These are phyloP conservation scores for Pandemis heparana DNA, from an alignment of 2,888 invertebrate species.

Conservation along the genomic window DNA sequence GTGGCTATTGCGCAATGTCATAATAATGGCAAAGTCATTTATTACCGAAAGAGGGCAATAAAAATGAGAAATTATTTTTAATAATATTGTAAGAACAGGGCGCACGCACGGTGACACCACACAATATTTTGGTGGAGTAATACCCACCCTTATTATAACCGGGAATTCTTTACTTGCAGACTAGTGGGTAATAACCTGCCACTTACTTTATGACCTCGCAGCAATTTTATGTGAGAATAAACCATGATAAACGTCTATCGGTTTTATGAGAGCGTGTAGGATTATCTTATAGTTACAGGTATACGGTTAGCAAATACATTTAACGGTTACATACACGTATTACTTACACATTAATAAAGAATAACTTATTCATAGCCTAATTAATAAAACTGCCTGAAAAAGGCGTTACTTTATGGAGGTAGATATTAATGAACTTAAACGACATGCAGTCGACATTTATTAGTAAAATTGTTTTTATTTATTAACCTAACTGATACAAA, in stretches of 20 bases:
- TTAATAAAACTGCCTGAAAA: no score
- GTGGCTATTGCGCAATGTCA: conserved; percentile 35
- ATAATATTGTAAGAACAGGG: conserved; percentile 70
- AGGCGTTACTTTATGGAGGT: no score
- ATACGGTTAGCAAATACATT: background rate
- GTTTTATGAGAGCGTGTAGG: conserved; percentile 20
- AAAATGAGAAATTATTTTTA: conserved; percentile 86
- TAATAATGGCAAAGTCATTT: conserved; percentile 67
- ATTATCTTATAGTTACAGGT: background rate
- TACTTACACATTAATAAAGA: no score
- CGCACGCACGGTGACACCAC: conserved; percentile 63
- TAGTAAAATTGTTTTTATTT: no score
- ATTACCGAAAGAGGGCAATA: conserved; percentile 75
- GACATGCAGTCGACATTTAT: no score
- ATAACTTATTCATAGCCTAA: no score
- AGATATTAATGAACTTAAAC: no score
- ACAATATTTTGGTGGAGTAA: conserved; percentile 74
- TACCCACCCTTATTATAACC: conserved; percentile 74
- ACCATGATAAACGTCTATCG: conserved; percentile 52
- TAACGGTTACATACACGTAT: background rate
- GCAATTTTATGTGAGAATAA: conserved; percentile 68
- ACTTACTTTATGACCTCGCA: conserved; percentile 74
- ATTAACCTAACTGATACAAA: no score
- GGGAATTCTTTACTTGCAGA: conserved; percentile 70
- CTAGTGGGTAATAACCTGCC: conserved; percentile 69